A percentile compares a stretch with the other conserved stretches of the same genome.
Conservation (phyloP, 92 coral and sea anemone species). For the Meandrina meandrites region DNA sequence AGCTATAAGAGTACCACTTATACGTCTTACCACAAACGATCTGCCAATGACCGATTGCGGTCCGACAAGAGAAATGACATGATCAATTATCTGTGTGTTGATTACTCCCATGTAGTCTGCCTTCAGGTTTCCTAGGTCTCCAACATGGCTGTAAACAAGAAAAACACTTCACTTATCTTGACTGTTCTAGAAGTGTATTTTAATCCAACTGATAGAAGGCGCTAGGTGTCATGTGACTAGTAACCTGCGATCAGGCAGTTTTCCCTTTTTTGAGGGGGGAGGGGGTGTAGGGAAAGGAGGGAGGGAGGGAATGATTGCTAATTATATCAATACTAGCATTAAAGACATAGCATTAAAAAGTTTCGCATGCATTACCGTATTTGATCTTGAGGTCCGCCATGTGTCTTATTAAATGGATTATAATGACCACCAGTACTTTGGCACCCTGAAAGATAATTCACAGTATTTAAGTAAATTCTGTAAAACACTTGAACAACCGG, state of each 20-base stretch:
- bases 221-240: too few species aligned
- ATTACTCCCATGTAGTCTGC: constrained; percentile 50
- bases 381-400: constrained; percentile 62
- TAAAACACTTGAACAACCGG: too few species aligned
- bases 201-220: too few species aligned
- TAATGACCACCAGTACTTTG: constrained; percentile 76
- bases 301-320: too few species aligned
- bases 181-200: too few species aligned
- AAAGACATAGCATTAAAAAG: too few species aligned
- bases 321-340: too few species aligned
- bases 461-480: neutral
- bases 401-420: constrained; percentile 55
- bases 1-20: too few species aligned
- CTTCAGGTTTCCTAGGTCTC: constrained; percentile 71
- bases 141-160: constrained; percentile 59
- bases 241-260: too few species aligned
- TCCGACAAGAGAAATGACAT: constrained; percentile 55
- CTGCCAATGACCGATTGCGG: constrained; percentile 71
- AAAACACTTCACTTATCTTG: neutral
- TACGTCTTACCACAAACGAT: constrained; percentile 68
- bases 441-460: constrained; percentile 53
- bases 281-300: too few species aligned
- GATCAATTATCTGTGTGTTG: constrained; percentile 29
- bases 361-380: constrained; percentile 40
- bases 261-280: too few species aligned